phyloP scores from a whole-genome alignment of 2,113 vertebrate genomes.

The Motacilla alba region DNA sequence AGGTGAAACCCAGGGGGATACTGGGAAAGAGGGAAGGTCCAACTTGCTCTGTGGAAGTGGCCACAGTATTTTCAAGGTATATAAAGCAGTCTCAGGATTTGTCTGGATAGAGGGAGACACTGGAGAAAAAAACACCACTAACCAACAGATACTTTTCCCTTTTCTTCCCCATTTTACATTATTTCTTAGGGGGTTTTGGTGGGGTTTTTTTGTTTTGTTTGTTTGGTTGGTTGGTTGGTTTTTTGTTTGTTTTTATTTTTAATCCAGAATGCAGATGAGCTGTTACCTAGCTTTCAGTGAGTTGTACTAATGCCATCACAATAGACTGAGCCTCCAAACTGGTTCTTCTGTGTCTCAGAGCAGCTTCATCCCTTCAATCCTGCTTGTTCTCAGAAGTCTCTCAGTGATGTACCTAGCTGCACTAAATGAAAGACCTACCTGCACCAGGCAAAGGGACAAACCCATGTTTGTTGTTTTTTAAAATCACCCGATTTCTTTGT shows the following conservation, averaged over 20 bases:
- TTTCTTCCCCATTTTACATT: neutral
- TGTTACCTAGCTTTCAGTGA: neutral
- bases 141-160: neutral
- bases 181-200: neutral
- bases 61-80: neutral
- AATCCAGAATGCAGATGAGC: neutral
- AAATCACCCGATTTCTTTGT: neutral
- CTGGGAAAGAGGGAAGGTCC: neutral
- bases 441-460: slow-evolving; percentile 13
- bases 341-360: neutral
- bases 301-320: neutral
- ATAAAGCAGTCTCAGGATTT: neutral
- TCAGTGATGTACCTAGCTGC: neutral
- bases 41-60: neutral
- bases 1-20: neutral
- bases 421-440: neutral
- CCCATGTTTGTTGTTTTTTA: neutral
- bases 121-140: neutral
- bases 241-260: neutral
- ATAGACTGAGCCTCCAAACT: neutral
- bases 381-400: neutral
- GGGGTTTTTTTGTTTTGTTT: neutral
- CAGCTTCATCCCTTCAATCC: neutral
- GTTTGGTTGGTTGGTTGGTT: too few species aligned
- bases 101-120: neutral